phyloP scores from a whole-genome alignment of 2,113 vertebrate species.

The Seriola aureovittata region DNA sequence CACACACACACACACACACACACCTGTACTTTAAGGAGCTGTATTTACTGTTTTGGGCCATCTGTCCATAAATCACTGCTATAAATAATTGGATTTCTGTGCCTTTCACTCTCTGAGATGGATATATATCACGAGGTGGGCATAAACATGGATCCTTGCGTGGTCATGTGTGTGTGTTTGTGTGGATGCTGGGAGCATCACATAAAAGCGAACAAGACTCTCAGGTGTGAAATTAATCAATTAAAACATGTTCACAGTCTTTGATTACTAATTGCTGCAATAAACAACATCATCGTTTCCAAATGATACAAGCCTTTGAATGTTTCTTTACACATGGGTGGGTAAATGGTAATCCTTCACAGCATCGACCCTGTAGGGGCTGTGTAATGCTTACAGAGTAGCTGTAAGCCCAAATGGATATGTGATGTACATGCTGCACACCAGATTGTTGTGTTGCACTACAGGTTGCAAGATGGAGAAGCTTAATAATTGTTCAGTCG shows the following conservation, averaged over 20 bases:
- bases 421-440: slow-evolving; percentile 2
- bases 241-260: not conserved
- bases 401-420: slow-evolving; percentile 19
- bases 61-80: slow-evolving; percentile 42
- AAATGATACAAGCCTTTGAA: slow-evolving; percentile 16
- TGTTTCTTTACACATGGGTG: not conserved
- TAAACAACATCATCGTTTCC: slow-evolving; percentile 11
- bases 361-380: not conserved
- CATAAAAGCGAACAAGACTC: slow-evolving; percentile 10
- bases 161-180: not conserved
- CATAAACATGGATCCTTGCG: not conserved
- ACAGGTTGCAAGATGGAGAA: slow-evolving; percentile 22
- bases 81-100: slow-evolving; percentile 28
- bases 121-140: slow-evolving; percentile 27
- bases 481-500: slow-evolving; percentile 11
- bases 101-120: slow-evolving; percentile 14
- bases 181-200: not conserved
- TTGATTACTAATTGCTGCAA: slow-evolving; percentile 20
- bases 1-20: not conserved
- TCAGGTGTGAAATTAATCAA: slow-evolving; percentile 34
- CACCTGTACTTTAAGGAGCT: not conserved
- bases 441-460: slow-evolving; percentile 14
- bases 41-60: not conserved
- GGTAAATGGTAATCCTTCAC: slow-evolving; percentile 16
- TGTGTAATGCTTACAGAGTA: slow-evolving; percentile 21